These are phyloP conservation scores for Sorex fumeus DNA, from an alignment of 2,113 vertebrate genomes.

Conservation along the genomic window DNA sequence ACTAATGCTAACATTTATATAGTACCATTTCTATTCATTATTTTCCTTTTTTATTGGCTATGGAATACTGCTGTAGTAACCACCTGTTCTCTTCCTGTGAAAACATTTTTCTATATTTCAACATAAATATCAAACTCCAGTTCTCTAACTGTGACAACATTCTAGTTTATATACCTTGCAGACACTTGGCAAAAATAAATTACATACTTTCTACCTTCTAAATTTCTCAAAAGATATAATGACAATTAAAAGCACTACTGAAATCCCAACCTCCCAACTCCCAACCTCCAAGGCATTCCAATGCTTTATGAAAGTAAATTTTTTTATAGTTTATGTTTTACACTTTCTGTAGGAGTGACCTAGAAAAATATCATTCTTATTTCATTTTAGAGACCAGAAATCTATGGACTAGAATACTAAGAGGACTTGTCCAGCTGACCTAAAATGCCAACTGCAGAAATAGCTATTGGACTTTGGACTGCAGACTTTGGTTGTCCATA, in stretches of 20 bases:
- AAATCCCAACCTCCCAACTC: neutral
- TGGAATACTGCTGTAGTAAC: fast-evolving
- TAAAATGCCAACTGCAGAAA: too few relatives aligned
- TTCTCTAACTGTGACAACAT: neutral
- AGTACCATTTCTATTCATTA: neutral
- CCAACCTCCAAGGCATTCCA: neutral
- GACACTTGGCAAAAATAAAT: neutral
- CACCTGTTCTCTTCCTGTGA: neutral
- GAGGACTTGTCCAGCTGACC: neutral
- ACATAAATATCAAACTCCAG: too few relatives aligned
- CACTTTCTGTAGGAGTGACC: neutral
- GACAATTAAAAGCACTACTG: neutral
- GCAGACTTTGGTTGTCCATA: neutral
- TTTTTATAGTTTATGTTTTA: neutral
- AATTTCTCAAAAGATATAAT: neutral
- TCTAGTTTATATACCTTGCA: neutral
- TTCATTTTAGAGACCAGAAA: neutral
- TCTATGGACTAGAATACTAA: neutral
- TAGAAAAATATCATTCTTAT: neutral
- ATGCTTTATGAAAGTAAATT: neutral
- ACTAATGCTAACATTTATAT: neutral
- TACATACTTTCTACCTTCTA: neutral
- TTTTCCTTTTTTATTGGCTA: neutral
- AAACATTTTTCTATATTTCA: neutral
- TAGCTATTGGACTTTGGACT: neutral